These are phyloP conservation scores for Hylaeus volcanicus DNA, from an alignment of 1,140 invertebrate genomes.

Conservation along the genomic window DNA sequence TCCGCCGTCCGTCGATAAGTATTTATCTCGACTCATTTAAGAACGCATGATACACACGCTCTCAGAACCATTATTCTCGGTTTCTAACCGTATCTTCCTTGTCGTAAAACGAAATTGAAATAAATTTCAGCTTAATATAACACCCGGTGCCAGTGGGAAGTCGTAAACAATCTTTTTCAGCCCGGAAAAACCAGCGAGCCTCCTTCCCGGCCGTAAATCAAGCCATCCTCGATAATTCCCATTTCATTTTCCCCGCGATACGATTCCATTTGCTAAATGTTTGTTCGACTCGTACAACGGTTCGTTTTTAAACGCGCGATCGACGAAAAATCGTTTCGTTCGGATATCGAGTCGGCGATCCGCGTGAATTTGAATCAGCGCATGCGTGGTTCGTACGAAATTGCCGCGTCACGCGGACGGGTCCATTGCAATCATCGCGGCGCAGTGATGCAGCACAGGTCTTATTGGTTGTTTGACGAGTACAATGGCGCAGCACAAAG, in stretches of 20 bases:
- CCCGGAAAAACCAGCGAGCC: not conserved
- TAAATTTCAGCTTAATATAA: not conserved
- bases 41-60: too few relatives aligned
- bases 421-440: slow-evolving; percentile 27
- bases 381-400: slow-evolving; percentile 5
- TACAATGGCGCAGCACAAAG: slow-evolving; percentile 23
- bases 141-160: not conserved
- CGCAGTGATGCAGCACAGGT: not conserved
- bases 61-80: too few relatives aligned
- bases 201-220: slow-evolving; percentile 5
- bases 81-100: too few relatives aligned
- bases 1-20: too few relatives aligned
- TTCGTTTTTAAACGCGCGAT: not conserved
- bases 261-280: slow-evolving; percentile 18
- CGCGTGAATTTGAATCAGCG: not conserved
- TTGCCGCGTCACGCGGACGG: slow-evolving; percentile 35
- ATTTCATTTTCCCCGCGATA: slow-evolving; percentile 31
- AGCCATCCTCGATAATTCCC: not conserved
- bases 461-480: slow-evolving; percentile 1
- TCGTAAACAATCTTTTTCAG: not conserved
- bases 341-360: too few relatives aligned
- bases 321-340: too few relatives aligned
- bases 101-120: not conserved
- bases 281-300: not conserved
- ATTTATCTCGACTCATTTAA: too few relatives aligned